phyloP scores from a whole-genome alignment of 1,140 invertebrate genomes.

The Calycopis cecrops region DNA sequence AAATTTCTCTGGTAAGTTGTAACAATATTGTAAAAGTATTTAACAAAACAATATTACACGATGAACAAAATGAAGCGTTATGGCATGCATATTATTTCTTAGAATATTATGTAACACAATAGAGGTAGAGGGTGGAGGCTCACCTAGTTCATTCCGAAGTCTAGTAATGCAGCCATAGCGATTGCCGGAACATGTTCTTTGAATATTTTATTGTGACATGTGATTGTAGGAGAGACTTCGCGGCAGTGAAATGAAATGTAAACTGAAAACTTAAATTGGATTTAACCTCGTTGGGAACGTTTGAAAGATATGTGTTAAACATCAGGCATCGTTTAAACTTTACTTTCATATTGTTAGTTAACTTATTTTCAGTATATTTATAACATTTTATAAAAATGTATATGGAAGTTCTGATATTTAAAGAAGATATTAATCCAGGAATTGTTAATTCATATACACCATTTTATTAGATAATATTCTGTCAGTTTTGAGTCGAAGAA shows the following conservation, averaged over 20 bases:
- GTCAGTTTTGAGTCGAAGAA: too few relatives aligned
- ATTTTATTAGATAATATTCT: too few relatives aligned
- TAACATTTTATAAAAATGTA: too few relatives aligned
- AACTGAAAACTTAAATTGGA: constrained; percentile 10
- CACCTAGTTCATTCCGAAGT: background rate
- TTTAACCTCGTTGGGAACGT: background rate
- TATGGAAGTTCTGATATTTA: too few relatives aligned
- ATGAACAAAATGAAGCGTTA: constrained; percentile 1
- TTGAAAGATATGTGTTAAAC: background rate
- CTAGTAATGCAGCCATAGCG: background rate
- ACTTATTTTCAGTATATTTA: too few relatives aligned
- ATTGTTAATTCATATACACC: too few relatives aligned
- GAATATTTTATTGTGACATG: constrained; percentile 12
- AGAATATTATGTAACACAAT: constrained; percentile 5
- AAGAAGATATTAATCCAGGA: too few relatives aligned
- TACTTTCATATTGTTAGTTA: too few relatives aligned
- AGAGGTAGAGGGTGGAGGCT: too few relatives aligned
- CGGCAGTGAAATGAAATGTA: background rate
- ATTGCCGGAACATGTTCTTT: constrained; percentile 6
- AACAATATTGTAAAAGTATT: too few relatives aligned
- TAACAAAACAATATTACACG: background rate
- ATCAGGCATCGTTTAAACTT: background rate
- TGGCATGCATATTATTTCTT: constrained; percentile 5
- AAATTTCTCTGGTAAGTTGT: too few relatives aligned
- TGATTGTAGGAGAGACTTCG: constrained; percentile 1